Evolutionary conservation across 1,140 invertebrate genomes (phyloP).

Genomic region (Bombus difficillimus): DNA sequence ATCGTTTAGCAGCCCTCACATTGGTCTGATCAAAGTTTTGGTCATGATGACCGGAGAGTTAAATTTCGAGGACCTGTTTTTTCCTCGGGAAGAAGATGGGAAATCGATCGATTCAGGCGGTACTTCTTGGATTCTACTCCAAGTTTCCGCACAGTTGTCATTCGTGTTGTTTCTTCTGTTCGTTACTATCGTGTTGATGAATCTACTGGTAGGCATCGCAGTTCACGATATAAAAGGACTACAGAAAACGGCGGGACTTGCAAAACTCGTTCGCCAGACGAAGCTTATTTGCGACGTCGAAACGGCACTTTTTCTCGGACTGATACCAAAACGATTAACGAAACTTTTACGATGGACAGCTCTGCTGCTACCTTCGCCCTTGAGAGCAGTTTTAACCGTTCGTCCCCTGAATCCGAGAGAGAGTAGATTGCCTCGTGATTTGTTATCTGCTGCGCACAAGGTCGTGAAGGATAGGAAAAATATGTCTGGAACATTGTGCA

Average conservation of each 20-base stretch:
- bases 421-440: conserved; percentile 89
- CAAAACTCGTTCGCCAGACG: conserved; percentile 90
- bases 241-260: conserved; percentile 89
- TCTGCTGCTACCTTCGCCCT: conserved; percentile 89
- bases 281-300: conserved; percentile 90
- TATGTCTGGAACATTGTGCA: conserved; percentile 32
- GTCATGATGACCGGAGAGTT: conserved; percentile 96
- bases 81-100: conserved; percentile 84
- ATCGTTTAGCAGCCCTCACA: conserved; percentile 90
- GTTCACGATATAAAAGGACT: conserved; percentile 91
- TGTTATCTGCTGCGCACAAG: conserved; percentile 89
- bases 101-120: conserved; percentile 80
- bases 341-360: conserved; percentile 89
- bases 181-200: conserved; percentile 92
- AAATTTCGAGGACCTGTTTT: conserved; percentile 87
- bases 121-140: conserved; percentile 83
- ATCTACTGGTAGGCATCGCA: conserved; percentile 90
- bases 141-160: conserved; percentile 88
- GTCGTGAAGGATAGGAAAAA: conserved; percentile 87
- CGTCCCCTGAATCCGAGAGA: conserved; percentile 91
- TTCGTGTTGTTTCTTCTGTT: conserved; percentile 90
- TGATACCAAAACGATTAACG: conserved; percentile 87
- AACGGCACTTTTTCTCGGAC: conserved; percentile 87
- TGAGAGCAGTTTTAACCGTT: conserved; percentile 90
- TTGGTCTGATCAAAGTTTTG: conserved; percentile 91